Percentiles rank a stretch among this genome's conserved stretches.
Evolutionary conservation across 1,140 invertebrate genomes (phyloP).

Genomic region (Achroia grisella): DNA sequence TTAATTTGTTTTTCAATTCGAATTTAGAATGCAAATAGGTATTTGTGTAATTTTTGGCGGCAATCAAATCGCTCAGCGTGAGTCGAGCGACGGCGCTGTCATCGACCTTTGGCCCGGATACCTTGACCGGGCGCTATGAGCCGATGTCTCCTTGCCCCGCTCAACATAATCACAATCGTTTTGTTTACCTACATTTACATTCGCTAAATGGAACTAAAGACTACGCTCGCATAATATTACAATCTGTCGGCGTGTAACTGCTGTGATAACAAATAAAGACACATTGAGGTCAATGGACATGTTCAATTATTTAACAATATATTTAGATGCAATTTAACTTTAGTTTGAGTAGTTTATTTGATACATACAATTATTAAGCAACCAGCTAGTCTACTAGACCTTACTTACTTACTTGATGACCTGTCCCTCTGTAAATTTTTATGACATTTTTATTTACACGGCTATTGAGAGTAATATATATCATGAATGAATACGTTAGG

Average conservation of each 20-base stretch:
- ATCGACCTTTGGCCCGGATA: slow-evolving; percentile 71
- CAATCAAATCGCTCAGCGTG: slow-evolving; percentile 20
- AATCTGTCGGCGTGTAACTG: not conserved
- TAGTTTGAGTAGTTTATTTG: too few relatives aligned
- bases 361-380: too few relatives aligned
- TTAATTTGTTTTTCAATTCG: not conserved
- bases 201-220: slow-evolving; percentile 15
- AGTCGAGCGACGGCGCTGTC: slow-evolving; percentile 38
- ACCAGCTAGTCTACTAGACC: too few relatives aligned
- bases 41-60: slow-evolving; percentile 34
- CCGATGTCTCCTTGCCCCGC: slow-evolving; percentile 47
- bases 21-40: not conserved
- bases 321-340: too few relatives aligned
- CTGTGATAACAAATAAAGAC: too few relatives aligned
- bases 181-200: slow-evolving; percentile 49
- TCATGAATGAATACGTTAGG: too few relatives aligned
- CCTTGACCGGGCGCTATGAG: slow-evolving; percentile 63
- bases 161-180: slow-evolving; percentile 42
- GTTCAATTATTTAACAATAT: too few relatives aligned
- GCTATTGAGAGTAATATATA: too few relatives aligned
- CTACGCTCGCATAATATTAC: not conserved
- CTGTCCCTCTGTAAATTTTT: too few relatives aligned
- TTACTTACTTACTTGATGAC: too few relatives aligned
- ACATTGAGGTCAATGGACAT: too few relatives aligned
- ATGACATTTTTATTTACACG: too few relatives aligned